Evolutionary conservation across 2,888 invertebrate genomes (phyloP).

Genomic region (Zhengitettix transpicula): DNA sequence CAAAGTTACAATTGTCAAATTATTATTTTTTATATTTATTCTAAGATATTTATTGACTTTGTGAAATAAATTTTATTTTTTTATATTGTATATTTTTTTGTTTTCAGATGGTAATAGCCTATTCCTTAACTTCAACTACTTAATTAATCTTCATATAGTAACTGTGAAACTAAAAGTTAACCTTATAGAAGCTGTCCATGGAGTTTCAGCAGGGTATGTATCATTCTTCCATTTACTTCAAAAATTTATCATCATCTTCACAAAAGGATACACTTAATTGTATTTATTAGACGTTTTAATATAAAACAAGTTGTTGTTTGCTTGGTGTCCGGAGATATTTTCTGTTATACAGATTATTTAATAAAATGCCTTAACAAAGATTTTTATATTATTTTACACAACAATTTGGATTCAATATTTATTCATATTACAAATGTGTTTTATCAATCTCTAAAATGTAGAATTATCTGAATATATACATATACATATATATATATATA

Average conservation of each 20-base stretch:
- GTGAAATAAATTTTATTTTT: background rate
- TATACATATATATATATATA: background rate
- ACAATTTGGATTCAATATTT: background rate
- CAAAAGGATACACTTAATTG: no score
- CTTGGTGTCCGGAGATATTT: no score
- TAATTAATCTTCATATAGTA: slow-evolving; percentile 52
- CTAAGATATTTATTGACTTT: background rate
- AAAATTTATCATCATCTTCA: background rate
- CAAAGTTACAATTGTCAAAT: no score
- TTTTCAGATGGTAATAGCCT: slow-evolving; percentile 45
- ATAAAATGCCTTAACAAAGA: no score
- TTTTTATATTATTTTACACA: no score
- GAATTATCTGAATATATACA: background rate
- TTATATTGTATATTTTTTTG: background rate
- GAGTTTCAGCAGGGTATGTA: slow-evolving; percentile 37
- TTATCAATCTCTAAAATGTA: background rate
- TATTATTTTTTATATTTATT: no score
- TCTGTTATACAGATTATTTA: no score
- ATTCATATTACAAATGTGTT: slow-evolving; percentile 2
- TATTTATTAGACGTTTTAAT: no score
- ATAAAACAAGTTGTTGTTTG: no score
- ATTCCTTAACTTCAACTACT: slow-evolving; percentile 49
- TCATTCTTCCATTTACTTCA: background rate
- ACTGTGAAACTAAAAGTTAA: slow-evolving; percentile 49
- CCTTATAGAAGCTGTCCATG: slow-evolving; percentile 34